phyloP scores from a whole-genome alignment of 2,797 vertebrate genomes.

The Sebastes baramenuke region DNA sequence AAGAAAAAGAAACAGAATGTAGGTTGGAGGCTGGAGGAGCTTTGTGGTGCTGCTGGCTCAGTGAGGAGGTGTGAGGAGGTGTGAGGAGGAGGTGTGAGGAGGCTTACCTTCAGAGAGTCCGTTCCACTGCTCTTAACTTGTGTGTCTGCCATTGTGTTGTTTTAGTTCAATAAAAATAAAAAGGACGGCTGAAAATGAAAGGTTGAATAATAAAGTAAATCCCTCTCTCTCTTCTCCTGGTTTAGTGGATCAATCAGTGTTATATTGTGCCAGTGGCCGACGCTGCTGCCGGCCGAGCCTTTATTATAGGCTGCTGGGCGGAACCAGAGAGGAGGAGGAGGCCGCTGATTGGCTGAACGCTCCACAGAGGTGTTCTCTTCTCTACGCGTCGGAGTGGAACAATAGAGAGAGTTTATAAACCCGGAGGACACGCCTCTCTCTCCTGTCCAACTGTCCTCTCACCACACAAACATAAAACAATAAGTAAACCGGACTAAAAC shows the following conservation, averaged over 20 bases:
- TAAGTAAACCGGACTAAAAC: conserved; percentile 20
- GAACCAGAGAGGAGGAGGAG: conserved; percentile 37
- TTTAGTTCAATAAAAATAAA: conserved; percentile 61
- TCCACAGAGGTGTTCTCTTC: conserved; percentile 59
- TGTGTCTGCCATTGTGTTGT: conserved; percentile 85
- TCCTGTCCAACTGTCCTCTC: conserved; percentile 36
- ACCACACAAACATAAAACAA: conserved; percentile 26
- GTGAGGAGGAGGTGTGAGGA: neutral
- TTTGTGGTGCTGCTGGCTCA: neutral
- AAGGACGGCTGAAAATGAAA: conserved; percentile 76
- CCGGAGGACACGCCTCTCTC: conserved; percentile 73
- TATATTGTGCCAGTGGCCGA: conserved; percentile 81
- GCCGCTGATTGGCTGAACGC: conserved; percentile 62
- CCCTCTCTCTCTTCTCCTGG: conserved; percentile 30
- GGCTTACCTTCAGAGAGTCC: conserved; percentile 80
- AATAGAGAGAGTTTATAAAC: conserved; percentile 80
- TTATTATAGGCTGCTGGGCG: conserved; percentile 82
- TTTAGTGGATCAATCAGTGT: conserved; percentile 41
- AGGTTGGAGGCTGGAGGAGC: conserved; percentile 32
- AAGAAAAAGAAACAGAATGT: conserved; percentile 10
- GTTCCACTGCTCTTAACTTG: conserved; percentile 77
- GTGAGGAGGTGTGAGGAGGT: neutral
- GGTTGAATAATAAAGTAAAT: conserved; percentile 71
- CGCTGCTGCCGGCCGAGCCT: conserved; percentile 68
- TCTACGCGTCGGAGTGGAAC: conserved; percentile 74